Percentiles rank a stretch among this genome's conserved stretches.
Evolutionary conservation across 1,140 invertebrate genomes (phyloP).

Genomic region (Brachionus rubens): DNA sequence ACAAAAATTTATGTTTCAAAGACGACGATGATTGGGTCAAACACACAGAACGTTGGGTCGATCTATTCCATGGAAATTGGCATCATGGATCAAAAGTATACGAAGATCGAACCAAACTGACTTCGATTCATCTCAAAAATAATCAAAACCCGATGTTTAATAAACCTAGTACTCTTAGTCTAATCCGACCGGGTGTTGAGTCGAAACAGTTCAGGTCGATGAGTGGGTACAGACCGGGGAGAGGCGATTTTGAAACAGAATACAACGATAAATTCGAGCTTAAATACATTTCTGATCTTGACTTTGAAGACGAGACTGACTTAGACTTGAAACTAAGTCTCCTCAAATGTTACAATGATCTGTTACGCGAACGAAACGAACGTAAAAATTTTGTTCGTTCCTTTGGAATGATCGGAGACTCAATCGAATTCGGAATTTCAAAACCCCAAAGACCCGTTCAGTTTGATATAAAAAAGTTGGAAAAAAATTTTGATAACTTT

Average conservation of each 20-base stretch:
- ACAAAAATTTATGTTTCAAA: too few relatives aligned
- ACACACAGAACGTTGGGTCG: too few relatives aligned
- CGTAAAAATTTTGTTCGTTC: not conserved
- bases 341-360: slow-evolving; percentile 29
- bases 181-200: not conserved
- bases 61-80: too few relatives aligned
- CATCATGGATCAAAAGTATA: too few relatives aligned
- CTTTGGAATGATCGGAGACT: slow-evolving; percentile 8
- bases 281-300: slow-evolving; percentile 17
- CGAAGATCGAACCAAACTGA: too few relatives aligned
- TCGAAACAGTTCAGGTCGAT: not conserved
- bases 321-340: not conserved
- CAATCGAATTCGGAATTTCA: not conserved
- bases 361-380: slow-evolving; percentile 6
- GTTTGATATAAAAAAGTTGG: not conserved
- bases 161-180: not conserved
- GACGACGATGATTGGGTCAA: too few relatives aligned
- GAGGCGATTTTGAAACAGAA: slow-evolving; percentile 43
- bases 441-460: not conserved
- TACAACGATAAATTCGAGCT: slow-evolving; percentile 41
- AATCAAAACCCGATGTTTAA: too few relatives aligned
- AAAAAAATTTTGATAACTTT: not conserved
- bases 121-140: too few relatives aligned
- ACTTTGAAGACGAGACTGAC: not conserved
- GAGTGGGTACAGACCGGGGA: slow-evolving; percentile 31